Conservation (phyloP, 2,888 invertebrate genomes). For the Philhelius pedissequus region DNA sequence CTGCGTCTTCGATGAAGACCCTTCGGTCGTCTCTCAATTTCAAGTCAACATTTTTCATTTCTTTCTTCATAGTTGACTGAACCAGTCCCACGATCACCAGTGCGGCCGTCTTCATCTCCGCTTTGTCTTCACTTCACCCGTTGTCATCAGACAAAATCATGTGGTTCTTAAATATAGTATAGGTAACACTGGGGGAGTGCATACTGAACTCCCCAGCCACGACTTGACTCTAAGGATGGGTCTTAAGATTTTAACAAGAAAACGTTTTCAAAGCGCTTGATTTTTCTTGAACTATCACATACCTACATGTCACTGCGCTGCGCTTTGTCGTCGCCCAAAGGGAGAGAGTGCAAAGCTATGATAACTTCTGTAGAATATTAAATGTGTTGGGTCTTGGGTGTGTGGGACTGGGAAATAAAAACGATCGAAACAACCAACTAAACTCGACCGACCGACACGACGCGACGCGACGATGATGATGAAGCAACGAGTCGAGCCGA, state of each 20-base stretch:
- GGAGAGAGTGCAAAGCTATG: slow-evolving; percentile 39
- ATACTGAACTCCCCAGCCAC: neutral
- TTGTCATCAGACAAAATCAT: slow-evolving; percentile 17
- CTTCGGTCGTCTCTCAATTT: slow-evolving; percentile 33
- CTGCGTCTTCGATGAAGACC: neutral
- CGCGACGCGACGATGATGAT: neutral
- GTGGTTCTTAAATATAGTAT: slow-evolving; percentile 26
- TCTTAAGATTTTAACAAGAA: slow-evolving; percentile 39
- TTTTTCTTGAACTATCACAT: slow-evolving; percentile 51
- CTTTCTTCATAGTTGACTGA: slow-evolving; percentile 61
- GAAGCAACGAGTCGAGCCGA: neutral
- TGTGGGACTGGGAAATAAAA: slow-evolving; percentile 24
- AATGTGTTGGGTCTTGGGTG: slow-evolving; percentile 28
- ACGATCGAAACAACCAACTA: slow-evolving; percentile 1
- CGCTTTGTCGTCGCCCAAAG: slow-evolving; percentile 40
- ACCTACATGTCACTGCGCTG: slow-evolving; percentile 60
- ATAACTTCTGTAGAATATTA: slow-evolving; percentile 58
- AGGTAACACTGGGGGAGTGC: neutral
- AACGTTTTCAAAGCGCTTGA: slow-evolving; percentile 46
- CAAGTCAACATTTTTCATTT: slow-evolving; percentile 59
- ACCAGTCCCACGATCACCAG: slow-evolving; percentile 60
- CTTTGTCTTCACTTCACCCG: neutral
- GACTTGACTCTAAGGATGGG: neutral
- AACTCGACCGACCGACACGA: neutral
- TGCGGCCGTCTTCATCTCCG: neutral